A percentile compares a stretch with the other conserved stretches of the same genome.
Evolutionary conservation across 2,797 vertebrate species (phyloP).

Genomic region (Sebastes nivosus): DNA sequence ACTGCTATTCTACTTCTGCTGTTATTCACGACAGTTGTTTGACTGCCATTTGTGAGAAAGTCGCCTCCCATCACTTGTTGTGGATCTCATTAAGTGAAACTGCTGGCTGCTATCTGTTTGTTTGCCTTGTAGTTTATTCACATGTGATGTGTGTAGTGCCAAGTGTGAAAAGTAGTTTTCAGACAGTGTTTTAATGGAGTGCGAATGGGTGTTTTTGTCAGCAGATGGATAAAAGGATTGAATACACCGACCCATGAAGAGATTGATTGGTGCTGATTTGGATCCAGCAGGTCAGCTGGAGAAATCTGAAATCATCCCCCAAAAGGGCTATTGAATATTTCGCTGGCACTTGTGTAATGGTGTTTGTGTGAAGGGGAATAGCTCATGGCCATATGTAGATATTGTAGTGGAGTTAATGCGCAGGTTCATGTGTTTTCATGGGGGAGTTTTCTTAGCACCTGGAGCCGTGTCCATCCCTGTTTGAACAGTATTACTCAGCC

Average conservation of each 20-base stretch:
- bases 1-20: not conserved
- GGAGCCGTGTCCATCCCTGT: slow-evolving; percentile 28
- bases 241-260: not conserved
- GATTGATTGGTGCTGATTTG: not conserved
- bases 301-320: not conserved
- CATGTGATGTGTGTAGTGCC: not conserved
- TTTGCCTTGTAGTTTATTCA: not conserved
- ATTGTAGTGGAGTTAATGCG: not conserved
- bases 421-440: not conserved
- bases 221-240: not conserved
- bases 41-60: not conserved
- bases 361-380: not conserved
- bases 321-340: not conserved
- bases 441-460: slow-evolving; percentile 39
- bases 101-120: not conserved
- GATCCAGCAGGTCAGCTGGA: not conserved
- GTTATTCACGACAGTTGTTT: not conserved
- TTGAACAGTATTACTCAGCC: not conserved
- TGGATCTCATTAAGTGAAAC: not conserved
- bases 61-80: not conserved
- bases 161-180: not conserved
- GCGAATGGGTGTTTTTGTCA: not conserved
- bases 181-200: not conserved
- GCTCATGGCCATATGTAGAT: not conserved
- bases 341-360: not conserved